Evolutionary conservation across 2,797 vertebrate species (phyloP).

Genomic region (Oryzias sinensis): DNA sequence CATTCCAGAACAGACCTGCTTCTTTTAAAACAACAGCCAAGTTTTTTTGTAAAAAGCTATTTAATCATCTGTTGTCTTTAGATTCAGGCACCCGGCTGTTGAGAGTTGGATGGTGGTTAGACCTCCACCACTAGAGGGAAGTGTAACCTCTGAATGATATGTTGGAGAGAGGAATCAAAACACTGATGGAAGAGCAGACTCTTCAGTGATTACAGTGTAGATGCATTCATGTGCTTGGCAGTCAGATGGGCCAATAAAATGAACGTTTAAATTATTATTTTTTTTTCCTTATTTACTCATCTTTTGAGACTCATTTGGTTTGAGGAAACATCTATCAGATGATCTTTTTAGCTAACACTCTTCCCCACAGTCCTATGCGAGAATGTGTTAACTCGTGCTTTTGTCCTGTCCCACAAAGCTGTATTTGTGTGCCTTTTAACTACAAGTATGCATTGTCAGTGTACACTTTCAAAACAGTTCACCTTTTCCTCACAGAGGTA

Average conservation of each 20-base stretch:
- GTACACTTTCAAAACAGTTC: conserved; percentile 7
- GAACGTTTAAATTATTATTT: too few species aligned
- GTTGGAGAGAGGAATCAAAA: not conserved
- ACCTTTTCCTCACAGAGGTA: conserved; percentile 32
- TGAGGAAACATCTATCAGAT: too few species aligned
- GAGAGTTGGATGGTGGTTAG: conserved; percentile 1
- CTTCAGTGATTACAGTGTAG: not conserved
- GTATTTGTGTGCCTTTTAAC: not conserved
- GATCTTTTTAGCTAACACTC: too few species aligned
- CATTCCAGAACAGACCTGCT: too few species aligned
- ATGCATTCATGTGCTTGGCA: not conserved
- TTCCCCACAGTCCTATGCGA: too few species aligned
- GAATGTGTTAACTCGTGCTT: too few species aligned
- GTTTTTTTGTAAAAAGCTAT: not conserved
- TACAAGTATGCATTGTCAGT: not conserved
- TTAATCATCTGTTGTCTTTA: not conserved
- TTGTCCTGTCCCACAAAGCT: too few species aligned
- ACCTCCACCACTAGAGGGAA: conserved; percentile 71
- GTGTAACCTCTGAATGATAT: conserved; percentile 65
- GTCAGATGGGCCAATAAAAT: too few species aligned
- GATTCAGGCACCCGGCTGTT: not conserved
- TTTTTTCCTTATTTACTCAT: too few species aligned
- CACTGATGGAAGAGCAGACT: conserved; percentile 3
- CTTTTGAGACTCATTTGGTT: too few species aligned
- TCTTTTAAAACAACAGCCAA: too few species aligned